A percentile compares a stretch with the other conserved stretches of the same genome.
Conservation (phyloP, 2,797 vertebrate species). For the Danio aesculapii region DNA sequence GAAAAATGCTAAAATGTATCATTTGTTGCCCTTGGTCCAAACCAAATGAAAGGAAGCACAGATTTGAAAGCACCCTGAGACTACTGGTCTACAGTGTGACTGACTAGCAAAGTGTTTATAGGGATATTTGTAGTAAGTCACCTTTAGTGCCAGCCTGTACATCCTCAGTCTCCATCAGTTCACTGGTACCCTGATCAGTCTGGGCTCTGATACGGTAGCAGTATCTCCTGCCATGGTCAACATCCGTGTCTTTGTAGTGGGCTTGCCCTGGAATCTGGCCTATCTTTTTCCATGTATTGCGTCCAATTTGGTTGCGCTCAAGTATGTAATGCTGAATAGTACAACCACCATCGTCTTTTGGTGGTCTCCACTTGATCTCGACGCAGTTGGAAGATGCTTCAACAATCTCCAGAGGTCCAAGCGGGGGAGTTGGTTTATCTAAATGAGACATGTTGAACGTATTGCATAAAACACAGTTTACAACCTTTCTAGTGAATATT, state of each 20-base stretch:
- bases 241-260: conserved; percentile 81
- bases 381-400: conserved; percentile 76
- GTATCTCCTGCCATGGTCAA: conserved; percentile 87
- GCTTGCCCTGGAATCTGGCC: conserved; percentile 78
- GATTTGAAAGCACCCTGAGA: too few relatives aligned
- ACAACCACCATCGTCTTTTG: conserved; percentile 87
- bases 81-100: not conserved
- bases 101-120: not conserved
- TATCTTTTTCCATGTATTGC: conserved; percentile 87
- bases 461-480: not conserved
- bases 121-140: conserved; percentile 57
- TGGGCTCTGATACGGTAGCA: conserved; percentile 87
- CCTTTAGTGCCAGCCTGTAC: conserved; percentile 88
- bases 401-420: conserved; percentile 87
- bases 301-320: conserved; percentile 86
- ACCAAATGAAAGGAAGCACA: too few relatives aligned
- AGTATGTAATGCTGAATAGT: conserved; percentile 82
- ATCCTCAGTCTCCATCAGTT: conserved; percentile 86
- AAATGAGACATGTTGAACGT: conserved; percentile 21
- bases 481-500: not conserved
- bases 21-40: too few relatives aligned
- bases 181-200: conserved; percentile 84
- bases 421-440: conserved; percentile 90
- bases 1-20: too few relatives aligned
- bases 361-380: conserved; percentile 86